phyloP scores from a whole-genome alignment of 2,888 invertebrate genomes.

The Allolobophora icterica region DNA sequence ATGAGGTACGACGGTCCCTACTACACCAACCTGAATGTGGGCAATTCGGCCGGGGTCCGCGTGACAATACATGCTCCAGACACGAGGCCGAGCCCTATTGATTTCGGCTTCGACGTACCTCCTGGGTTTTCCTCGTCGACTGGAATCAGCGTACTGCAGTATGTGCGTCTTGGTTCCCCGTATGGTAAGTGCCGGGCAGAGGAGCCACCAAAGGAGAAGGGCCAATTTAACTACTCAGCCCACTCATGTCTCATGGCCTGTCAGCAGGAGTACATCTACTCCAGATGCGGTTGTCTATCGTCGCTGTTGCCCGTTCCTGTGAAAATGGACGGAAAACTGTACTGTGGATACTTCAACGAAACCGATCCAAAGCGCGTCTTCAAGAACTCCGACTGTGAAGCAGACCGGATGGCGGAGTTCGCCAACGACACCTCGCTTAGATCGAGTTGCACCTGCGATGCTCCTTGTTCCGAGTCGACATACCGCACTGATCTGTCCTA shows the following conservation, averaged over 20 bases:
- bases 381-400: slow-evolving; percentile 36
- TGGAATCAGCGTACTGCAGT: slow-evolving; percentile 22
- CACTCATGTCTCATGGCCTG: slow-evolving; percentile 35
- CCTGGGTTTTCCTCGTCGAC: slow-evolving; percentile 58
- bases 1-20: slow-evolving; percentile 57
- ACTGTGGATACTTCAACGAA: slow-evolving; percentile 38
- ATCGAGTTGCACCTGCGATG: slow-evolving; percentile 33
- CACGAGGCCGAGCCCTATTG: slow-evolving; percentile 60
- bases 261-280: slow-evolving; percentile 37
- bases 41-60: slow-evolving; percentile 58
- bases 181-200: slow-evolving; percentile 35
- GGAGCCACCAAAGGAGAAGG: neutral
- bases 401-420: slow-evolving; percentile 28
- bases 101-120: slow-evolving; percentile 60
- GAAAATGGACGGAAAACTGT: neutral
- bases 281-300: slow-evolving; percentile 30
- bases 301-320: slow-evolving; percentile 33
- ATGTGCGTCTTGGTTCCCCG: slow-evolving; percentile 33
- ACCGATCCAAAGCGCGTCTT: slow-evolving; percentile 32
- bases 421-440: neutral
- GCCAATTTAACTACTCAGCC: slow-evolving; percentile 28
- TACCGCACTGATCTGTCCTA: slow-evolving; percentile 38
- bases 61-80: slow-evolving; percentile 60
- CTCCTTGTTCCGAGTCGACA: slow-evolving; percentile 27
- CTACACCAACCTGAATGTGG: slow-evolving; percentile 56